Conservation (phyloP, 2,113 vertebrate species). For the Rhabdornis inornatus region DNA sequence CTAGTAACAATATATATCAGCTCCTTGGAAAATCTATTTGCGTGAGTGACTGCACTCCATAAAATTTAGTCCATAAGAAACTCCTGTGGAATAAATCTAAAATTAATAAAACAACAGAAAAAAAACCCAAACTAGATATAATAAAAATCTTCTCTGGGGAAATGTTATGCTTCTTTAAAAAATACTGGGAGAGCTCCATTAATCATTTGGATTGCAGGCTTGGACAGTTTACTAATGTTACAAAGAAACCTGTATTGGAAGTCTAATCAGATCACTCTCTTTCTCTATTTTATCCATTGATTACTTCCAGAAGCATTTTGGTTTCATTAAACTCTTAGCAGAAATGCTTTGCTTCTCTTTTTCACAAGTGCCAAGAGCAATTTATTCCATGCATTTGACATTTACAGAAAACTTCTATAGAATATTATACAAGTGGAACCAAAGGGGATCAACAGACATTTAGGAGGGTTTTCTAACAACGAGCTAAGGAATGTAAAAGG, state of each 20-base stretch:
- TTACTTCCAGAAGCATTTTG: conserved; percentile 25
- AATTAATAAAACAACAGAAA: not conserved
- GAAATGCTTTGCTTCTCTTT: conserved; percentile 21
- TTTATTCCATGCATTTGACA: not conserved
- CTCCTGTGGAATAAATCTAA: not conserved
- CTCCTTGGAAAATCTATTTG: not conserved
- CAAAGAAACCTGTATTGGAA: conserved; percentile 15
- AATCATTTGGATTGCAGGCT: not conserved
- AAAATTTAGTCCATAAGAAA: not conserved
- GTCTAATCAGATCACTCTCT: conserved; percentile 23
- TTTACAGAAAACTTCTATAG: not conserved
- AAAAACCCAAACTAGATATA: not conserved
- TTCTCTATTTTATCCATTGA: not conserved
- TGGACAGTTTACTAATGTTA: not conserved
- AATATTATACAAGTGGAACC: not conserved
- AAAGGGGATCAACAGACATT: conserved; percentile 15
- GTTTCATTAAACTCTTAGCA: conserved; percentile 18
- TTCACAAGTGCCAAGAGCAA: not conserved
- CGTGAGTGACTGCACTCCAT: not conserved
- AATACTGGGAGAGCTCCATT: not conserved
- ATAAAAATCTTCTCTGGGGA: not conserved
- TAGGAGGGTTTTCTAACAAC: not conserved
- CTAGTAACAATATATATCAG: not conserved
- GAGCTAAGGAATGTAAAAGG: not conserved
- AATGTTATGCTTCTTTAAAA: conserved; percentile 30